Evolutionary conservation across 1,140 invertebrate genomes (phyloP), one percentile per base, ranked within the genome.

Genomic region (Phymastichus coffea): DNA sequence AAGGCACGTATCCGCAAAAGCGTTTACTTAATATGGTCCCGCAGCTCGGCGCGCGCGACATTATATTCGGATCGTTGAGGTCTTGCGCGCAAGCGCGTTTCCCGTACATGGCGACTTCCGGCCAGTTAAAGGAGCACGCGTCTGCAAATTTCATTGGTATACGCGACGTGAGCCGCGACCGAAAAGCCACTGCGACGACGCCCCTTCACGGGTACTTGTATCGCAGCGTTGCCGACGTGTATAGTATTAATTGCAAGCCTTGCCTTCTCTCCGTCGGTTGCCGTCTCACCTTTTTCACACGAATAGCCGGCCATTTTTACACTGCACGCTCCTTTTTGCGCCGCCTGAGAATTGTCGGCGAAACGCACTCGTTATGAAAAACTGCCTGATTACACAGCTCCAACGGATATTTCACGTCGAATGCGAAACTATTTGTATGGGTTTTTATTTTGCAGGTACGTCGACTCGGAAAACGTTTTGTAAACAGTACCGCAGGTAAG

Each of bases 101-200:
- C 63, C 69, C 65, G 58, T 72, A 72, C 61, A 67, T 70, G 71
- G 70, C 52, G 46, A 70, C 70, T 73, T 73, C 70, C 69, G 69
- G 71, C 57, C 46, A 60, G 59, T 41, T 44, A 61, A 49, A 67
- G 38, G 48, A 19, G 23, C 14, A 19, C 37, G 65, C 37, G 56
- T n/a, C 61, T 54, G 67, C 61, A 63, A 65, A 68, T 66, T 65
- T 58, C 63, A 67, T 70, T 70, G 63, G 63, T 57, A 40, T 26
- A 17, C 37, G 4, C 26, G 41, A 59, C 57, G 57, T 59, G 52
- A 61, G 38, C 33, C 58, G 59, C 46, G 59, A 55, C 38, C 52
- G 52, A 51, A 56, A 55, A 55, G 38, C 26, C 19, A 9, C 26
- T 41, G n/a, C n/a, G n/a, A 43, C 49, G 33, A 19, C 26, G 12